Percentiles rank a stretch among this genome's conserved stretches.
These are phyloP conservation scores for Cygnus atratus DNA, from an alignment of 2,113 vertebrate species.

Conservation along the genomic window DNA sequence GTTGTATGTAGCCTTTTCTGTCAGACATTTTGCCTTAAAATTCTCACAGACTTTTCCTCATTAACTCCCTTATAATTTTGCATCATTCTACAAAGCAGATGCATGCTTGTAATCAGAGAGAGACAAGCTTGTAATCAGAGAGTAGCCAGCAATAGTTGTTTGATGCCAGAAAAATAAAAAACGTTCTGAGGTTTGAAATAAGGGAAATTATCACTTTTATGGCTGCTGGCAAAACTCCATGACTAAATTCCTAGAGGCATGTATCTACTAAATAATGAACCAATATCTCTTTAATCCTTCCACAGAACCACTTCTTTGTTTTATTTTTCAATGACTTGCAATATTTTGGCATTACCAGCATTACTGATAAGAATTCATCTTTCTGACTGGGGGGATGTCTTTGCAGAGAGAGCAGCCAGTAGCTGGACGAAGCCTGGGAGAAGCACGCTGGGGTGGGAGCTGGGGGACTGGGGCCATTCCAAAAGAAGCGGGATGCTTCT, in stretches of 20 bases:
- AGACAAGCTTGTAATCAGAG: neutral
- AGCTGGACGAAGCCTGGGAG: neutral
- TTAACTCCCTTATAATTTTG: neutral
- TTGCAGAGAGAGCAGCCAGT: neutral
- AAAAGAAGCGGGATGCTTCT: neutral
- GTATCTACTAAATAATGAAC: neutral
- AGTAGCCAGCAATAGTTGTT: neutral
- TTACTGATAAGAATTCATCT: neutral
- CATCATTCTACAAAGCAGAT: neutral
- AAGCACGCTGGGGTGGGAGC: rapidly evolving
- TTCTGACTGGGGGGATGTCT: neutral
- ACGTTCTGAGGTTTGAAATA: neutral
- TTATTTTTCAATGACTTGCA: neutral
- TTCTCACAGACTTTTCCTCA: neutral
- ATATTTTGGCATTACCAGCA: neutral
- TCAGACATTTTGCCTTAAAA: neutral
- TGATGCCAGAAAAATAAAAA: neutral
- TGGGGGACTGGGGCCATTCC: rapidly evolving
- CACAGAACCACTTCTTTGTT: neutral
- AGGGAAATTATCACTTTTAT: neutral
- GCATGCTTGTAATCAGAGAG: neutral
- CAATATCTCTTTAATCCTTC: neutral
- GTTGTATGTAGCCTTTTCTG: neutral
- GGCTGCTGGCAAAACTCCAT: neutral
- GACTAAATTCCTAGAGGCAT: neutral